Evolutionary conservation across 2,113 vertebrate species (phyloP).

Genomic region (Pedetes capensis): DNA sequence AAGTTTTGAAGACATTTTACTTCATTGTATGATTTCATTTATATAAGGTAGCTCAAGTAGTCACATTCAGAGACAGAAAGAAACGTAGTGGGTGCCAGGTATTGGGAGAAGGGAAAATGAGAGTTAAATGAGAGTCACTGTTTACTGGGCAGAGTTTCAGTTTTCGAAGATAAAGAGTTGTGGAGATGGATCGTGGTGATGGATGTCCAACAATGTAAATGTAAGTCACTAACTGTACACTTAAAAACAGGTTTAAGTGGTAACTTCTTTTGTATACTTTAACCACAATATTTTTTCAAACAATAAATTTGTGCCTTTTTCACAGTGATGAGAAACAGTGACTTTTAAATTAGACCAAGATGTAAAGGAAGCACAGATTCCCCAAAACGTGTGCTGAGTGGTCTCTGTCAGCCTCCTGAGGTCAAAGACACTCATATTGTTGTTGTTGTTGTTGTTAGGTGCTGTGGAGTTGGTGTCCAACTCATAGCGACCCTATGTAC

Average conservation of each 20-base stretch:
- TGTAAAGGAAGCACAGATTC: not conserved
- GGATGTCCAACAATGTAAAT: not conserved
- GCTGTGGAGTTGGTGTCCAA: too few relatives aligned
- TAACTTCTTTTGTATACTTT: not conserved
- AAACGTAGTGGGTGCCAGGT: not conserved
- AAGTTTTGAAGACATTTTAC: not conserved
- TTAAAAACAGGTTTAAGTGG: not conserved
- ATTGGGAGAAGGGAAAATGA: fast-evolving
- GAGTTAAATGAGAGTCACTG: too few relatives aligned
- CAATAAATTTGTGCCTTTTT: not conserved
- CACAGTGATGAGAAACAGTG: not conserved
- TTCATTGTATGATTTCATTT: not conserved
- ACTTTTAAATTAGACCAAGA: not conserved
- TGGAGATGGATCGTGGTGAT: not conserved
- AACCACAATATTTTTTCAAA: not conserved
- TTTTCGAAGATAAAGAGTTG: not conserved
- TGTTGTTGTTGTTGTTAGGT: too few relatives aligned
- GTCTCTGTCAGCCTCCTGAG: not conserved
- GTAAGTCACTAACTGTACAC: not conserved
- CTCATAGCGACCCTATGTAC: too few relatives aligned
- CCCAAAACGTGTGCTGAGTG: not conserved
- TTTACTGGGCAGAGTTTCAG: not conserved
- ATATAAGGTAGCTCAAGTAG: not conserved
- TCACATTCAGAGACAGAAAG: not conserved
- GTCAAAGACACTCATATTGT: not conserved